Conservation (phyloP, 2,113 vertebrate species). For the Opisthocomus hoazin region DNA sequence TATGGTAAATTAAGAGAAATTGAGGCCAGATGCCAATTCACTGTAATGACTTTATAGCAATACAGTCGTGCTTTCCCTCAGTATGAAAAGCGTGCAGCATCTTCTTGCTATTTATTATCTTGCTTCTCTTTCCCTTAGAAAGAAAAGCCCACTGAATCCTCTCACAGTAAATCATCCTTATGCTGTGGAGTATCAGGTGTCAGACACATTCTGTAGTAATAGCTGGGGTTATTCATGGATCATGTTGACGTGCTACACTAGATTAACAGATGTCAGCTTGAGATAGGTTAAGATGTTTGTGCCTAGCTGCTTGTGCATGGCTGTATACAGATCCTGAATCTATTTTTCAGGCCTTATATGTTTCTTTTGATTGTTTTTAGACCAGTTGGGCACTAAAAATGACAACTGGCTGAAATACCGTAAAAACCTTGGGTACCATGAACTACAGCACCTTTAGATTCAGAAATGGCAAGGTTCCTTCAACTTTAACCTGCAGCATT, state of each 20-base stretch:
- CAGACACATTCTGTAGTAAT: neutral
- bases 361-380: neutral
- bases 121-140: neutral
- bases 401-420: neutral
- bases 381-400: neutral
- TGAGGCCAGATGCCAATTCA: neutral
- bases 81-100: neutral
- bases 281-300: neutral
- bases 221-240: neutral
- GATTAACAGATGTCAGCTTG: neutral
- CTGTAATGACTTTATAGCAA: neutral
- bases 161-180: neutral
- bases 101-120: neutral
- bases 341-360: neutral
- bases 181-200: neutral
- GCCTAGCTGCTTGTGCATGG: neutral
- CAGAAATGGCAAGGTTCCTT: neutral
- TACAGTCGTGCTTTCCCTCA: neutral
- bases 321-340: neutral
- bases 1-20: neutral
- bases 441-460: neutral
- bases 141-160: neutral
- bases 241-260: neutral
- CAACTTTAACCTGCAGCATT: neutral
- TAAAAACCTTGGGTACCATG: neutral